A percentile compares a stretch with the other conserved stretches of the same genome.
These are phyloP conservation scores for Nudaria mundana DNA, from an alignment of 2,888 invertebrate genomes.

Conservation along the genomic window DNA sequence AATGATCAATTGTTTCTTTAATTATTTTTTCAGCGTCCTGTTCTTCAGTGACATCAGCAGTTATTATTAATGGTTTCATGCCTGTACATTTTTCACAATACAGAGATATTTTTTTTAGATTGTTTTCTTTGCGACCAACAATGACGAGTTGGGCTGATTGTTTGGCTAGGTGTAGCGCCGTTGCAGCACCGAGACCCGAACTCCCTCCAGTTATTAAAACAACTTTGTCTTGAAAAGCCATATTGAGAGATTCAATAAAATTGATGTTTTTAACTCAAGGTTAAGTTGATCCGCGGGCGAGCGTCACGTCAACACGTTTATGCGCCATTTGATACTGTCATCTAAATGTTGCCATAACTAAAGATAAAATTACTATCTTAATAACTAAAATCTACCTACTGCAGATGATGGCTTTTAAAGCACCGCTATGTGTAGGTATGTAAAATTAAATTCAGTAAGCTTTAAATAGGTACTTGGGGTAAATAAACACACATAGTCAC, in stretches of 20 bases:
- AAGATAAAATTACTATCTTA: not conserved
- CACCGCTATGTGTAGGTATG: too few species aligned
- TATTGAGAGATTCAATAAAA: conserved; percentile 37
- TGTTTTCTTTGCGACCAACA: conserved; percentile 76
- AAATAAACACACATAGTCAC: too few species aligned
- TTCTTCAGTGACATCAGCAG: conserved; percentile 86
- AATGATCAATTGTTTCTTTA: conserved; percentile 85
- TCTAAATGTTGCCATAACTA: conserved; percentile 18
- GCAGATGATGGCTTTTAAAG: too few species aligned
- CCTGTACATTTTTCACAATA: conserved; percentile 80
- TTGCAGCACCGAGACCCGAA: conserved; percentile 88
- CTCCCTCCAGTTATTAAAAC: conserved; percentile 86
- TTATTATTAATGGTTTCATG: conserved; percentile 77
- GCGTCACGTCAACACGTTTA: conserved; percentile 17
- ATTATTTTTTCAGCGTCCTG: conserved; percentile 84
- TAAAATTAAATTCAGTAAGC: too few species aligned
- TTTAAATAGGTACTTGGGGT: too few species aligned
- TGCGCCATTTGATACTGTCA: conserved; percentile 19
- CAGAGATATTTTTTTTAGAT: conserved; percentile 58
- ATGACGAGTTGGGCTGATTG: conserved; percentile 83
- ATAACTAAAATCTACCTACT: not conserved
- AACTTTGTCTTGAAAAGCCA: conserved; percentile 83
- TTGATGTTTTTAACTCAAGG: conserved; percentile 22
- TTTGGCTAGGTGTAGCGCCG: conserved; percentile 85
- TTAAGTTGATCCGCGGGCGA: conserved; percentile 28